Evolutionary conservation across 2,888 invertebrate species (phyloP), one percentile per base, ranked within the genome.

Genomic region (Yponomeuta evonymella): DNA sequence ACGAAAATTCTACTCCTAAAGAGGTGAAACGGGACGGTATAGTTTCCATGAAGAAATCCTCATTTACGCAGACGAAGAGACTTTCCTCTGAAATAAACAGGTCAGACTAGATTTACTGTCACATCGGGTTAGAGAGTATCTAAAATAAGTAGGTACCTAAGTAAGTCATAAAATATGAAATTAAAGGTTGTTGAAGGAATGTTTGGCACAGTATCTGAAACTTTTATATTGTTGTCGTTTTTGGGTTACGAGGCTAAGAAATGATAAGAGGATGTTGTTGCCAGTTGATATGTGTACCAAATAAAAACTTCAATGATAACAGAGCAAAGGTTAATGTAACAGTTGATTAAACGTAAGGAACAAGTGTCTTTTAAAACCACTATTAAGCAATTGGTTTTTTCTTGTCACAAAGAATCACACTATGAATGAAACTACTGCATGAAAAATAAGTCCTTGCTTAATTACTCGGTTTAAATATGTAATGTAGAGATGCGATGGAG

Each of bases 311-410:
- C 73, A 72, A 83, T 75, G 87, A 89, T 89, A 89, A 88, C 77
- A 83, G 89, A 79, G 82, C 90, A 91, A 89, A 92, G 91, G 91
- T 89, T 91, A 89, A 90, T 88, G 90, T 78, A 76, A 69, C 68
- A 67, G 36, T 67, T 36, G 67, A 67, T 67, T 67, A 58, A 58
- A 67, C 43, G 43, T 43, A 36, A 67, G n/a, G 9, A n/a, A 67
- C 67, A 43, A 65, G 65, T 65, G 65, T 30, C 65, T 65, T 65
- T 65, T 65, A 29, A 65, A 65, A 65, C 29, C 65, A 33, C 29
- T 65, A 12, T 33, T 65, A 33, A 65, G 65, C 29, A 33, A 65
- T 65, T 12, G 29, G 33, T 65, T 29, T 30, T 30, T 64, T 29
- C 1, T n/a, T 63, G 9, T 29, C n/a, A 8, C 9, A 29, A 5